A percentile compares a stretch with the other conserved stretches of the same genome.
These are phyloP conservation scores for Cryptosula pallasiana DNA, from an alignment of 2,888 invertebrate genomes.

Conservation along the genomic window DNA sequence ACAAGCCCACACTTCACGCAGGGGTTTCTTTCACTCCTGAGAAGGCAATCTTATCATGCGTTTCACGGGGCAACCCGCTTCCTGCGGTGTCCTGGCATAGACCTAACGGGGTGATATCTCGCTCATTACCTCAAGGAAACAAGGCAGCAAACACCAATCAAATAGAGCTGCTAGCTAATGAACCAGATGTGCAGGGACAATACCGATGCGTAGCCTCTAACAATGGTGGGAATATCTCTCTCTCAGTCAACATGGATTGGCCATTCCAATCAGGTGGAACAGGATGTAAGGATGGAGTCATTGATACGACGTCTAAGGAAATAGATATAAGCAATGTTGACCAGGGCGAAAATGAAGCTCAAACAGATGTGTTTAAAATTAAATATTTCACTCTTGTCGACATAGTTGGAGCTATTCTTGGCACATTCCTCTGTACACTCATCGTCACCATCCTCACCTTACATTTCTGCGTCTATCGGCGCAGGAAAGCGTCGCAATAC, in stretches of 20 bases:
- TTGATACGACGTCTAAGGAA: not conserved
- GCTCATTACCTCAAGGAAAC: not conserved
- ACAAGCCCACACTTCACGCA: constrained; percentile 3
- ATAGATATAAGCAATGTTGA: not conserved
- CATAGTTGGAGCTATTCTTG: not conserved
- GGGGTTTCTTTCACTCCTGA: not conserved
- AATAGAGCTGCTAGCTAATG: constrained; percentile 17
- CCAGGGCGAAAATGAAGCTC: not conserved
- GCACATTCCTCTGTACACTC: not conserved
- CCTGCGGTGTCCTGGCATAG: not conserved
- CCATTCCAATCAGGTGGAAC: not conserved
- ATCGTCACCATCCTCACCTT: not conserved
- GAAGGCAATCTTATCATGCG: constrained; percentile 1
- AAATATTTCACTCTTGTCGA: constrained; percentile 16
- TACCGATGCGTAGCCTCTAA: constrained; percentile 5
- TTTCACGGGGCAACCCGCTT: not conserved
- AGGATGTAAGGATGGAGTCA: not conserved
- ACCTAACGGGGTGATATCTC: not conserved
- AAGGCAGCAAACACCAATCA: not conserved
- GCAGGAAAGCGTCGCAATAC: constrained; percentile 1
- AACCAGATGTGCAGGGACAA: not conserved
- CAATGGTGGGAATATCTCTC: constrained; percentile 20
- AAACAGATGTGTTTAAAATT: constrained; percentile 4
- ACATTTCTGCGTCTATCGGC: constrained; percentile 18
- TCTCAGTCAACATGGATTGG: constrained; percentile 14